Conservation (phyloP, 2,113 vertebrate genomes). For the Piaya cayana region DNA sequence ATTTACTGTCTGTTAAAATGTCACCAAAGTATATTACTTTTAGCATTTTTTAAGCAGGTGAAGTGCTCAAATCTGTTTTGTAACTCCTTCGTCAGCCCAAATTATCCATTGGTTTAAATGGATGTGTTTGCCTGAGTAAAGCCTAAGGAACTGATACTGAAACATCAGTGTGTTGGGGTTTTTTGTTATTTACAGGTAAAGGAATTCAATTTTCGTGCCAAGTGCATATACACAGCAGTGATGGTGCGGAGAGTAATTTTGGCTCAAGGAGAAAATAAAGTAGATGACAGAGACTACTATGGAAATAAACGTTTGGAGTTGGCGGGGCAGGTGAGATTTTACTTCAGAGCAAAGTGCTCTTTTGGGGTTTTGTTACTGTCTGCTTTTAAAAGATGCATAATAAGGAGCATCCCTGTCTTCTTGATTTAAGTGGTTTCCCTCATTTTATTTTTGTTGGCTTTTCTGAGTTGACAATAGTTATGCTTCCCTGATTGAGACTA, state of each 20-base stretch:
- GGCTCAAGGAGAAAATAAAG: constrained; percentile 96
- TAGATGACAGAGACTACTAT: constrained; percentile 98
- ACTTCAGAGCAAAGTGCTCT: background rate
- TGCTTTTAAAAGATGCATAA: background rate
- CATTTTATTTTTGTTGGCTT: background rate
- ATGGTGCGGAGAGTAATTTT: constrained; percentile 98
- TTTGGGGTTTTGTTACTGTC: background rate
- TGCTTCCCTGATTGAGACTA: background rate
- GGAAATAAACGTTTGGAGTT: constrained; percentile 97
- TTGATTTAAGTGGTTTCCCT: background rate
- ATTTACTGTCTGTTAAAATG: background rate
- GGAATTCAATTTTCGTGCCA: constrained; percentile 97
- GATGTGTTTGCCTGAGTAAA: background rate
- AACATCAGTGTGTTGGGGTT: background rate
- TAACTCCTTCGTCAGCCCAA: background rate
- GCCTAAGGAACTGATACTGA: background rate
- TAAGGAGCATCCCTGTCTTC: background rate
- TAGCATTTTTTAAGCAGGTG: background rate
- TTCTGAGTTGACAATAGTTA: background rate
- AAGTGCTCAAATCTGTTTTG: background rate
- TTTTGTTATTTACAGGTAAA: constrained; percentile 84
- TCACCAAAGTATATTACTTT: background rate
- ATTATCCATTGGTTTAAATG: background rate
- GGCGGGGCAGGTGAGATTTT: constrained; percentile 89
- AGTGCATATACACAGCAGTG: constrained; percentile 96